Base-by-base conservation (phyloP, 2,113 vertebrate species). In the Bettongia penicillata region DNA sequence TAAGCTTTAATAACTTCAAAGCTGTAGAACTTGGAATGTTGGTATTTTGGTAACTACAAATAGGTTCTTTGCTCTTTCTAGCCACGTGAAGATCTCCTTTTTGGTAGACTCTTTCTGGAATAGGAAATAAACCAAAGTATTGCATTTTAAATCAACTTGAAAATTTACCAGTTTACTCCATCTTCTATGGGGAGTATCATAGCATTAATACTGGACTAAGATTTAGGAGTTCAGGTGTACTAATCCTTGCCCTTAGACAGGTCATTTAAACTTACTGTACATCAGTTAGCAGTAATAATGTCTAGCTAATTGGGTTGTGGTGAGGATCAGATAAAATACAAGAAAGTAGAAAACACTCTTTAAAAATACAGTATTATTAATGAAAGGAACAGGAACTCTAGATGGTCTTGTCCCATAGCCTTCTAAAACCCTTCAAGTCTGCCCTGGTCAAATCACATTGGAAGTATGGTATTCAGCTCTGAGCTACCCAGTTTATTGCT, bases 31-130 rank as follows among this genome's bases (percentile, higher is more conserved):
- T 84, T 84, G n/a, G 16, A 84, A 23, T n/a, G n/a, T 22, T 23
- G n/a, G 61, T 37, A 31, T 68, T 68, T 68, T 68, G n/a, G 37
- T 43, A 43, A n/a, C n/a, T 37, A 68, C 31, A 68, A 14, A 84
- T 43, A 22, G 43, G 19, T 49, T 37, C 50, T 93, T 97, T 95
- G 93, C 8, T 77, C 50, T 95, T 94, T 96, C 50, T 31, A 68
- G n/a, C n/a, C 51, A 95, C 91, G 94, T 47, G 28, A 96, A 48
- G 48, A 25, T 48, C 48, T 84, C 68, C 77, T 94, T 28, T 48
- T 89, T 51, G 61, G 51, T 90, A 50, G 7, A 23, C 93, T 49
- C 50, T 90, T 77, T 53, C 84, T 92, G n/a, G 52, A 92, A 55
- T 26, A 93, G 51, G 31, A 84, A 1, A 22, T 50, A 89, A 53